Evolutionary conservation across 2,797 vertebrate genomes (phyloP), one percentile per base, ranked within the genome.

Genomic region (Alauda arvensis): DNA sequence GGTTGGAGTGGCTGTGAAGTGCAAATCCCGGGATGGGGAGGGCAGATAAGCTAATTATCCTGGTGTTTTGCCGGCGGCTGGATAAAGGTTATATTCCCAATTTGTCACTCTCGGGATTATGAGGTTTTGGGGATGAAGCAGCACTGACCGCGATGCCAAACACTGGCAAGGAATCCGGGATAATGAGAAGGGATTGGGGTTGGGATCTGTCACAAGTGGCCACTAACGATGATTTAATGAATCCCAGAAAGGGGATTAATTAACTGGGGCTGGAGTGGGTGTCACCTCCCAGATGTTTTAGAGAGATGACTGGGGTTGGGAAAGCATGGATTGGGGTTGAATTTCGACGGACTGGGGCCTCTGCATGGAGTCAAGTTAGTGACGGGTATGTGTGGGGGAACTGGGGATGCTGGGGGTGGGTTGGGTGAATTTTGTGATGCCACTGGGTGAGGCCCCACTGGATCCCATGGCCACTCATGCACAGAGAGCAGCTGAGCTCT

Each of bases 151-250:
- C 0, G 2, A 25, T 86, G 75, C 70, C 87, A 60, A 88, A 83
- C 52, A 39, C 52, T 5, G n/a, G 48, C 1, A 1, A 40, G 61
- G 92, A 74, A 53, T 66, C 33, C 4, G 28, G 75, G 34, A 51
- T 83, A 75, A 77, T 75, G 57, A 67, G 65, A 59, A 59, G 66
- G 48, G 69, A 40, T 37, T 31, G 56, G 71, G 43, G 24, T 40
- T 60, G 87, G 66, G 77, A 70, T 83, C 33, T 2, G 0, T 40
- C 67, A 63, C 51, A 16, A 67, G 40, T 4, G 1, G 55, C 68
- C 16, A 1, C 69, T 90, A 85, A 90, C 2, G 61, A 92, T 39
- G 77, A 40, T 83, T 83, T 90, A 90, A 92, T 83, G 84, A 91
- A 79, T 85, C 81, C 84, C 81, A 85, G 87, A 33, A 72, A 53